Conservation (phyloP, 1,140 invertebrate genomes). For the Lasioglossum baleicum region DNA sequence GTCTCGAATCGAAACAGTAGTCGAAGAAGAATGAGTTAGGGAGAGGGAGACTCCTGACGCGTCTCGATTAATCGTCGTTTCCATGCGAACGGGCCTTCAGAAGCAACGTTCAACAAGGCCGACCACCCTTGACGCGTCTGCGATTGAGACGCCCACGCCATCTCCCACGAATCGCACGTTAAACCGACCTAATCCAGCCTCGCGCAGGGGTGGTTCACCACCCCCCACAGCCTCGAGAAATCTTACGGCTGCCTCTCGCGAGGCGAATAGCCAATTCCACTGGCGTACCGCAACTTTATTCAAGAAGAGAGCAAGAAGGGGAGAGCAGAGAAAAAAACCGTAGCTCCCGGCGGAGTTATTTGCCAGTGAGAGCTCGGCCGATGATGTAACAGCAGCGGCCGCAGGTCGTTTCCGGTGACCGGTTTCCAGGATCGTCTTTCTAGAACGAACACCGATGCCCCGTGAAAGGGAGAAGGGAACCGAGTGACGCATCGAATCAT, state of each 20-base stretch:
- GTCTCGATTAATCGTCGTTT: conserved; percentile 59
- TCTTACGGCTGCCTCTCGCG: conserved; percentile 10
- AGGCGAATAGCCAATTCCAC: conserved; percentile 36
- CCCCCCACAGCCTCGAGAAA: conserved; percentile 3
- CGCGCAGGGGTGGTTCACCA: background rate
- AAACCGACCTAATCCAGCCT: conserved; percentile 61
- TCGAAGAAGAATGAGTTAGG: no score
- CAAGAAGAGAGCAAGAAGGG: background rate
- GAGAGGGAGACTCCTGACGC: no score
- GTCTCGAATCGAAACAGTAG: no score
- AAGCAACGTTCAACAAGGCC: conserved; percentile 46
- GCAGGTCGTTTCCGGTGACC: background rate
- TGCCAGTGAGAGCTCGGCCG: background rate
- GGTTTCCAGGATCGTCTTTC: no score
- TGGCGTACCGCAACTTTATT: conserved; percentile 20
- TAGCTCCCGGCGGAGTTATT: conserved; percentile 1
- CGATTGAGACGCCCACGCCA: conserved; percentile 58
- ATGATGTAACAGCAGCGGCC: conserved; percentile 16
- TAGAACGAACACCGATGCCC: no score
- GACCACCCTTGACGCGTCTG: conserved; percentile 55
- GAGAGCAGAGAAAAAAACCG: background rate
- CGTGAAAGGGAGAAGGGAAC: no score
- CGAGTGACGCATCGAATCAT: no score
- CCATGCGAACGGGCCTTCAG: conserved; percentile 50
- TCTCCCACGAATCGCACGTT: conserved; percentile 49